Conservation (phyloP, 2,113 vertebrate species). For the Centropus bengalensis region DNA sequence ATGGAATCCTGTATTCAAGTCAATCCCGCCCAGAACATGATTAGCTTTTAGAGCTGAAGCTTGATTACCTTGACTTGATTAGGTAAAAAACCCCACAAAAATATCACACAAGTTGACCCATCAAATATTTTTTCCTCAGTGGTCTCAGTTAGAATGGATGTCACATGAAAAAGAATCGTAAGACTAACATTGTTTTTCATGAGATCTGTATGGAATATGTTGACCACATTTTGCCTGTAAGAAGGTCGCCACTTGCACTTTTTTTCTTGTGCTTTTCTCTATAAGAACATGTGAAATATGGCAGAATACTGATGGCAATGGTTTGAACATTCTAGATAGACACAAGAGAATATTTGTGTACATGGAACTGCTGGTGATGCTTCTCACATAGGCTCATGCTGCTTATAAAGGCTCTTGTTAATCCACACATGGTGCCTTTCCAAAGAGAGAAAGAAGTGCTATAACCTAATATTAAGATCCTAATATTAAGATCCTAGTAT, state of each 20-base stretch:
- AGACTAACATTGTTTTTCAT: not conserved
- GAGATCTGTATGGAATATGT: not conserved
- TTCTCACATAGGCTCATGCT: not conserved
- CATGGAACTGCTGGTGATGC: not conserved
- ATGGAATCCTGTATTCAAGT: not conserved
- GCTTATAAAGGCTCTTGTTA: not conserved
- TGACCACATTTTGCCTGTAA: not conserved
- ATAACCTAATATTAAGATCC: not conserved
- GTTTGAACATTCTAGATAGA: not conserved
- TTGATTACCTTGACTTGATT: constrained; percentile 12
- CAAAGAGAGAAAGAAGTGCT: not conserved
- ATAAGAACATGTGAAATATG: not conserved
- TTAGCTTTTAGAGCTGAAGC: not conserved
- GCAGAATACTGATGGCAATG: not conserved
- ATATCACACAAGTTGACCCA: not conserved
- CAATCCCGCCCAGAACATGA: not conserved
- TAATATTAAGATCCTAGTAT: not conserved
- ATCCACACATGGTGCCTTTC: not conserved
- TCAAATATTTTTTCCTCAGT: not conserved
- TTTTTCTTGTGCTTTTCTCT: not conserved
- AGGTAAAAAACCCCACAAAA: not conserved
- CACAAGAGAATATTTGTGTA: not conserved
- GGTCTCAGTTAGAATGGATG: not conserved
- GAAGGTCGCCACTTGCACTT: not conserved
- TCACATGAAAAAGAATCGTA: not conserved